Percentiles rank a stretch among this genome's conserved stretches.
These are phyloP conservation scores for Drosophila prosaltans DNA, from an alignment of 1,140 invertebrate genomes.

Conservation along the genomic window DNA sequence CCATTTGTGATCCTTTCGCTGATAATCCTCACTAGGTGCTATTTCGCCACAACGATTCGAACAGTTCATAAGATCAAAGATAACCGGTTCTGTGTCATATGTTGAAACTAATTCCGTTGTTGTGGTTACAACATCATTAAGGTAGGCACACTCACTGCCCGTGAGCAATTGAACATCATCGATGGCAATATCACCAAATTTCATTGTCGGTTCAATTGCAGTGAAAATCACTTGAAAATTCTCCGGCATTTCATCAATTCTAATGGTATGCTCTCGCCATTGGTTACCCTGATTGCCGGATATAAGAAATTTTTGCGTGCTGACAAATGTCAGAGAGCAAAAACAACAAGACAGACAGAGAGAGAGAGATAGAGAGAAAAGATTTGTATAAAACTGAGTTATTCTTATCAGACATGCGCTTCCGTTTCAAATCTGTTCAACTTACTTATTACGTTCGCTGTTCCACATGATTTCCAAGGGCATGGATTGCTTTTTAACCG, in stretches of 20 bases:
- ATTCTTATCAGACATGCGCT: slow-evolving; percentile 20
- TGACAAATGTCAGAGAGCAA: slow-evolving; percentile 8
- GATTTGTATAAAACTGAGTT: background rate
- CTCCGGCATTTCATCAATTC: slow-evolving; percentile 64
- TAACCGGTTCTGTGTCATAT: slow-evolving; percentile 1
- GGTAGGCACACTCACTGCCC: slow-evolving; percentile 53
- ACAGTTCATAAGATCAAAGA: slow-evolving; percentile 59
- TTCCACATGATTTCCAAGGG: slow-evolving; percentile 43
- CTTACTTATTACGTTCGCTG: slow-evolving; percentile 32
- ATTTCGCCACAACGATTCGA: slow-evolving; percentile 48
- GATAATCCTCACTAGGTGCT: background rate
- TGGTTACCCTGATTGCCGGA: slow-evolving; percentile 53
- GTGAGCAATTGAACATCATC: slow-evolving; percentile 75
- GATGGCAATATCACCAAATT: slow-evolving; percentile 75
- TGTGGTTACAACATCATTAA: slow-evolving; percentile 25
- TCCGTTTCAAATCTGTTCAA: slow-evolving; percentile 18
- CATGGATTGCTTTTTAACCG: slow-evolving; percentile 57
- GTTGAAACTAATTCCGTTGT: slow-evolving; percentile 31
- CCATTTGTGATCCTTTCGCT: background rate
- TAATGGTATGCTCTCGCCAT: slow-evolving; percentile 73
- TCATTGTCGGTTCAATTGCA: slow-evolving; percentile 33
- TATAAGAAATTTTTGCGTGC: slow-evolving; percentile 43
- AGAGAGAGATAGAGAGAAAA: background rate
- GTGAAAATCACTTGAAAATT: slow-evolving; percentile 74
- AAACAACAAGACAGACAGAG: background rate